Evolutionary conservation across 2,888 invertebrate species (phyloP), one percentile per base, ranked within the genome.

Genomic region (Spilarctia lutea): DNA sequence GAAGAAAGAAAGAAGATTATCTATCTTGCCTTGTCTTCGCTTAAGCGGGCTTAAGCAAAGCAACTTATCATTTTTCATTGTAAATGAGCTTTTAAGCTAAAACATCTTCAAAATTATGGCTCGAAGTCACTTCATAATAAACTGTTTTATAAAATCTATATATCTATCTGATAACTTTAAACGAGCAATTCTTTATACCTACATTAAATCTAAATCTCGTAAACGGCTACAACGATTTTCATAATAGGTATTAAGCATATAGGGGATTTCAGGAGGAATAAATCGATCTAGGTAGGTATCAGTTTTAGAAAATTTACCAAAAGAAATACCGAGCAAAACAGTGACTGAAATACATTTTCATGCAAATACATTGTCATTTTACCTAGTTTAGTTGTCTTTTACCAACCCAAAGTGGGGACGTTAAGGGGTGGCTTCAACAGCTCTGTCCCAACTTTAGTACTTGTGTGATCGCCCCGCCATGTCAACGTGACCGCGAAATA

Each of bases 401-500:
- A 7, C 33, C 33, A 68, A 68, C 52, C 52, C 35, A 35, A 69
- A n/a, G 16, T 10, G 56, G 39, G 18, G 27, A 70, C 39, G 27
- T 35, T 56, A 35, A 18, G 35, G 13, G 39, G 20, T 42, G 20
- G 7, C 30, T 27, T 24, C 66, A 70, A 42, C 27, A 11, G 30
- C 24, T n/a, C 60, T 16, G 27, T 3, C 56, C 65, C 20, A 42
- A 74, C 66, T 74, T 74, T 74, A 74, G 70, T 70, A 74, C 66
- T 13, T 33, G 13, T 45, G 73, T 70, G 73, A 65, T 30, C 48
- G 65, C 33, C 65, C 30, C 18, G 39, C 56, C 63, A 48, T 13
- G 65, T 45, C 3, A 66, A 74, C 74, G 74, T 74, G 60, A 74
- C 70, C 70, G 60, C 65, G 20, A 39, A 66, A 70, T 27, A 65